Base-by-base conservation (phyloP, 2,888 invertebrate genomes). In the Orthosia gracilis region DNA sequence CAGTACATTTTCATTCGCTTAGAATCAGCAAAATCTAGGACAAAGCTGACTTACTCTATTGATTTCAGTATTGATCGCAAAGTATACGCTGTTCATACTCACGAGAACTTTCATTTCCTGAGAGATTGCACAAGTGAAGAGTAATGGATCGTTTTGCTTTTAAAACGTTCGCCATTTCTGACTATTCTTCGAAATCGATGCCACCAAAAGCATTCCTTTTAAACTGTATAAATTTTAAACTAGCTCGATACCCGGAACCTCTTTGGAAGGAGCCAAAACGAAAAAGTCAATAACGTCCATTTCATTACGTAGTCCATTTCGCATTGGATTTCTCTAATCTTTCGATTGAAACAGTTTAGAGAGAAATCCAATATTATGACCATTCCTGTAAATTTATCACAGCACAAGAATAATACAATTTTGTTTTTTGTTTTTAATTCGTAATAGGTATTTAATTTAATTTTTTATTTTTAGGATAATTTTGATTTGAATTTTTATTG, bases 161-260 rank as follows among this genome's bases (percentile, higher is more conserved):
- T 57, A 45, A 58, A 55, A 55, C n/a, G n/a, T 23, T 31, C 18
- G 0, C 45, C 13, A 45, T 23, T 50, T 47, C 50, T 4, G 23
- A 17, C 18, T 69, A 18, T 45, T 47, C 21, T 0, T 31, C n/a
- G 21, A 23, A 76, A 68, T n/a, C 12, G 12, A 15, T 40, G n/a
- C n/a, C 15, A 17, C 21, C 5, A 40, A 55, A 3, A 58, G 31
- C 31, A 23, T 70, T 70, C n/a, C n/a, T 52, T 47, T 70, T 52
- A 58, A 78, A 26, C 47, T 11, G 2, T n/a, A 59, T 74, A 52
- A 77, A 73, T 77, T n/a, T n/a, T n/a, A 7, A 40, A 78, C 45
- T 21, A 21, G 69, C 45, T 3, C 15, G 76, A 67, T 55, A 57
- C 54, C 40, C 50, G 45, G 58, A 65, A 65, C 26, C 55, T 47